phyloP scores from a whole-genome alignment of 2,888 invertebrate genomes.

The Emmelina monodactyla region DNA sequence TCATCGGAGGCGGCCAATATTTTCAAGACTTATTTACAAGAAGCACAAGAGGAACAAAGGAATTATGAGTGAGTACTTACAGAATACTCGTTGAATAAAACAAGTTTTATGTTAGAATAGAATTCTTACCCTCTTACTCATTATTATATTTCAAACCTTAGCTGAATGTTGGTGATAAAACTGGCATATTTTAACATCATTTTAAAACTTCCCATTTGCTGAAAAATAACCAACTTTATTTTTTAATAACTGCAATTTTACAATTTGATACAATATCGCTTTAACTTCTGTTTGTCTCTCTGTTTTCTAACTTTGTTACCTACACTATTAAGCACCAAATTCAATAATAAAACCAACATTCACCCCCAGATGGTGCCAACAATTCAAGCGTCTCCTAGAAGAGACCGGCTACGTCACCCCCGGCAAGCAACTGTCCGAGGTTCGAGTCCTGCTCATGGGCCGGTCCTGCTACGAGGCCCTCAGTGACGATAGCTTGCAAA shows the following conservation, averaged over 20 bases:
- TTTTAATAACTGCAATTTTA: not conserved
- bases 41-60: constrained; percentile 90
- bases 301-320: too few species aligned
- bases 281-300: too few species aligned
- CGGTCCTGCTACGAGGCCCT: constrained; percentile 93
- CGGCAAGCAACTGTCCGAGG: constrained; percentile 91
- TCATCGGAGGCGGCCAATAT: constrained; percentile 91
- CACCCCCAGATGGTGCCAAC: constrained; percentile 82
- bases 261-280: too few species aligned
- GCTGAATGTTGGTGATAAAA: too few species aligned
- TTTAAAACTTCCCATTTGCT: not conserved
- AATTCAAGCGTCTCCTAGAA: constrained; percentile 91
- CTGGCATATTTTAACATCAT: too few species aligned
- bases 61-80: constrained; percentile 81
- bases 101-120: too few species aligned
- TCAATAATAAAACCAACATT: not conserved
- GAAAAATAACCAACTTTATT: not conserved
- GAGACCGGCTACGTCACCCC: constrained; percentile 95
- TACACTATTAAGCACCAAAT: too few species aligned
- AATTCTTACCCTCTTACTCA: too few species aligned
- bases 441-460: constrained; percentile 90
- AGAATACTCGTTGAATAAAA: too few species aligned
- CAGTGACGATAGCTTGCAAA: constrained; percentile 87
- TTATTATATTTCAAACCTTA: too few species aligned
- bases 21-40: constrained; percentile 90